Evolutionary conservation across 2,888 invertebrate species (phyloP).

Genomic region (Troides aeacus): DNA sequence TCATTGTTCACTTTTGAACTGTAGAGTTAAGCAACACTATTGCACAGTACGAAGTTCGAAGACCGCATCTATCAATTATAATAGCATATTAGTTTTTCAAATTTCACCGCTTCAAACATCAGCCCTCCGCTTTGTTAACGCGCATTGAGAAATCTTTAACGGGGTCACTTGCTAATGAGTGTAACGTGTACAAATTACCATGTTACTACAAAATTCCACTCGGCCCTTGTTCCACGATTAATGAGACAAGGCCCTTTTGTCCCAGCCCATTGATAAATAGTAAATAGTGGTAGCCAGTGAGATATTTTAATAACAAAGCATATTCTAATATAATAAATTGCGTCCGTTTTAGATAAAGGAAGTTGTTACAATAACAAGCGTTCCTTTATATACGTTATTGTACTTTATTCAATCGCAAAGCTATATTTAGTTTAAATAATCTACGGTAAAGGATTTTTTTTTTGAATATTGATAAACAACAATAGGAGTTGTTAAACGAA

Average conservation of each 20-base stretch:
- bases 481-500: not conserved
- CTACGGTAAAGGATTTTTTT: not conserved
- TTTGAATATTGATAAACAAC: not conserved
- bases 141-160: constrained; percentile 46
- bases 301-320: constrained; percentile 4
- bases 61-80: constrained; percentile 67
- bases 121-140: constrained; percentile 47
- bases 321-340: not conserved
- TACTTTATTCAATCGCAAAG: not conserved
- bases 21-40: constrained; percentile 41
- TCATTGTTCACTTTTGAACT: constrained; percentile 43
- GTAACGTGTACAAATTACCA: constrained; percentile 34
- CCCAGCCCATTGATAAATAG: constrained; percentile 14
- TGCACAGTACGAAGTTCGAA: constrained; percentile 49
- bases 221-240: constrained; percentile 20
- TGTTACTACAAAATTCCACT: constrained; percentile 31
- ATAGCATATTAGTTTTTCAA: constrained; percentile 49
- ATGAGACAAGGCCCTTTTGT: constrained; percentile 19
- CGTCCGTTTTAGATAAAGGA: not conserved
- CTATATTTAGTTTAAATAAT: not conserved
- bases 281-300: not conserved
- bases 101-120: constrained; percentile 35
- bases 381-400: not conserved
- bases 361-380: not conserved
- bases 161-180: constrained; percentile 46